Evolutionary conservation across 2,113 vertebrate species (phyloP).

Genomic region (Phaethornis superciliosus): DNA sequence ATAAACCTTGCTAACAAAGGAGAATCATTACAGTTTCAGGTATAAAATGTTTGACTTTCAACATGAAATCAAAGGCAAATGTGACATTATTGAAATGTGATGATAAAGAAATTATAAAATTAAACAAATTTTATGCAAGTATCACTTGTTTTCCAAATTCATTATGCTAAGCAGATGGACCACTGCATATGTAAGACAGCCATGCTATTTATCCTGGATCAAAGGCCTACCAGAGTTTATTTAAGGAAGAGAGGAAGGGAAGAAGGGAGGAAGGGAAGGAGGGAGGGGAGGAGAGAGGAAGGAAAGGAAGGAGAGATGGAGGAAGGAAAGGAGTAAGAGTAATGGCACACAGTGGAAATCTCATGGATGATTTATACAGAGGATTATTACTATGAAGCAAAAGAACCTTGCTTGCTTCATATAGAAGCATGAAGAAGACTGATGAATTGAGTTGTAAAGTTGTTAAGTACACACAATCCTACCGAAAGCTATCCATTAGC

Average conservation of each 20-base stretch:
- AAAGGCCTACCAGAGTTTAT: not conserved
- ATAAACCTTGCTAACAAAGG: not conserved
- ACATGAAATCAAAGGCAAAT: not conserved
- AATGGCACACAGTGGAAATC: not conserved
- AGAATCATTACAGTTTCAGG: not conserved
- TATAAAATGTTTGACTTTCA: not conserved
- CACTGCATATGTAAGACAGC: not conserved
- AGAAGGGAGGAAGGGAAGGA: not conserved
- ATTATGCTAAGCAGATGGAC: not conserved
- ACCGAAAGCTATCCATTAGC: slow-evolving; percentile 34
- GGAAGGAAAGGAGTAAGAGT: not conserved
- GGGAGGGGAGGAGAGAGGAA: not conserved
- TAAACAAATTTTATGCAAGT: not conserved
- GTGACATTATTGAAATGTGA: not conserved
- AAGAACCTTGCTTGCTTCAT: not conserved
- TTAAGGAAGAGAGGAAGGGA: not conserved
- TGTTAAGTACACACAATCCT: slow-evolving; percentile 33
- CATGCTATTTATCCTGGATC: not conserved
- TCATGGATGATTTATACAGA: not conserved
- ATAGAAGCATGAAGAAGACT: not conserved
- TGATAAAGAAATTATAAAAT: not conserved
- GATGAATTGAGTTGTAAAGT: slow-evolving; percentile 28
- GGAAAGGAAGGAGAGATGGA: not conserved
- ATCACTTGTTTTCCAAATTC: not conserved
- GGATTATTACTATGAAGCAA: not conserved